A percentile compares a stretch with the other conserved stretches of the same genome.
Evolutionary conservation across 2,797 vertebrate species (phyloP).

Genomic region (Bradypodion pumilum): DNA sequence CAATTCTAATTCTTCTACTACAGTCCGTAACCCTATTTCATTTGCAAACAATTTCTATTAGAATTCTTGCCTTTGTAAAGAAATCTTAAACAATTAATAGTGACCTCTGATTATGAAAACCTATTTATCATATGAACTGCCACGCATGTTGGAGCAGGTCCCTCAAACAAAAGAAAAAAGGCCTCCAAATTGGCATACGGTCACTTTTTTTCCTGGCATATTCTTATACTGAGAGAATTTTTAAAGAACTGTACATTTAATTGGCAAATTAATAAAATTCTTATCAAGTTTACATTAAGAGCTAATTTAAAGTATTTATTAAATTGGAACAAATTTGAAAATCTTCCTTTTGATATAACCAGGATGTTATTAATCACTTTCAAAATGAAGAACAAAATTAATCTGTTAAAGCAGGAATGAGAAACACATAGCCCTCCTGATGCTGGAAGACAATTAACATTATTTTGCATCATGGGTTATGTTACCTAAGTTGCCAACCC

Average conservation of each 20-base stretch:
- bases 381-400: neutral
- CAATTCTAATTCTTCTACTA: slow-evolving; percentile 90
- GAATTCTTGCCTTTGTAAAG: neutral
- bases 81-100: neutral
- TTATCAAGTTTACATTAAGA: neutral
- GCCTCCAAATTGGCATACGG: neutral
- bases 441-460: neutral
- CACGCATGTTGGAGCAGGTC: neutral
- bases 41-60: slow-evolving; percentile 42
- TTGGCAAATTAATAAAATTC: neutral
- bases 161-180: neutral
- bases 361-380: neutral
- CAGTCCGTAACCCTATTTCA: slow-evolving; percentile 81
- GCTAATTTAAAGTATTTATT: neutral
- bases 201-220: neutral
- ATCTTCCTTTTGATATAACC: neutral
- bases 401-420: neutral
- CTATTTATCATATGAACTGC: neutral
- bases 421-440: neutral
- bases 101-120: neutral
- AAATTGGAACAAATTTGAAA: neutral
- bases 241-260: neutral
- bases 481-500: neutral
- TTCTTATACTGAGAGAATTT: neutral
- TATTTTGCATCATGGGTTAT: neutral